A percentile compares a stretch with the other conserved stretches of the same genome.
phyloP scores from a whole-genome alignment of 2,888 invertebrate species.

The Cheiracanthium punctorium region DNA sequence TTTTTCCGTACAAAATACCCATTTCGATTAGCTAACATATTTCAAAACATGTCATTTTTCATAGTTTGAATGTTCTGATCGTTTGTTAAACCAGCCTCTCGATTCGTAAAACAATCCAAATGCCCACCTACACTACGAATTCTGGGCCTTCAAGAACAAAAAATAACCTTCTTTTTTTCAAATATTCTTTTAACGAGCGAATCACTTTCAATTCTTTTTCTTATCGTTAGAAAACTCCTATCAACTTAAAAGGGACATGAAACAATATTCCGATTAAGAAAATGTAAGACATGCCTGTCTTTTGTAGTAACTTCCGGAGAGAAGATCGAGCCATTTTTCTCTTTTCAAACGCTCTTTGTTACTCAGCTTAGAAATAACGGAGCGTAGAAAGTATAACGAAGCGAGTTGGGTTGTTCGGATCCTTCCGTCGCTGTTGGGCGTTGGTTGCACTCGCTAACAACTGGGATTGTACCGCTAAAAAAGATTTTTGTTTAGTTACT shows the following conservation, averaged over 20 bases:
- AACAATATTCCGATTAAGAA: slow-evolving; percentile 40
- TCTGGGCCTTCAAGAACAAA: not conserved
- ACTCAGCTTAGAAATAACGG: slow-evolving; percentile 32
- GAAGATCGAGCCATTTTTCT: slow-evolving; percentile 6
- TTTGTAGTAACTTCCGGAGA: slow-evolving; percentile 40
- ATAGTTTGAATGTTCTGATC: not conserved
- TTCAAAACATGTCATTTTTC: not conserved
- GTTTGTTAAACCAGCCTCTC: not conserved
- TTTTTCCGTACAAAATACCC: not conserved
- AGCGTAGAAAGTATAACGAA: slow-evolving; percentile 40
- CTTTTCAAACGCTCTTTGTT: not conserved
- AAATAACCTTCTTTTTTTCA: not conserved
- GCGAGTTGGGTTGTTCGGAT: not conserved
- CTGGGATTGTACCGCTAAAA: not conserved
- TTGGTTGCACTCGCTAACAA: slow-evolving; percentile 4
- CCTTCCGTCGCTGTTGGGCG: slow-evolving; percentile 1
- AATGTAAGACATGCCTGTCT: slow-evolving; percentile 11
- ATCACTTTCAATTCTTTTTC: not conserved
- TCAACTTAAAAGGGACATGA: slow-evolving; percentile 11
- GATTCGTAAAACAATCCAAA: not conserved
- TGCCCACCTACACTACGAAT: not conserved
- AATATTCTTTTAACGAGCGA: not conserved
- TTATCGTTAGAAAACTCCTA: not conserved
- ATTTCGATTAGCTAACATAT: not conserved
- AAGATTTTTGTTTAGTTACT: not conserved